Evolutionary conservation across 1,140 invertebrate genomes (phyloP).

Genomic region (Neodiprion fabricii): DNA sequence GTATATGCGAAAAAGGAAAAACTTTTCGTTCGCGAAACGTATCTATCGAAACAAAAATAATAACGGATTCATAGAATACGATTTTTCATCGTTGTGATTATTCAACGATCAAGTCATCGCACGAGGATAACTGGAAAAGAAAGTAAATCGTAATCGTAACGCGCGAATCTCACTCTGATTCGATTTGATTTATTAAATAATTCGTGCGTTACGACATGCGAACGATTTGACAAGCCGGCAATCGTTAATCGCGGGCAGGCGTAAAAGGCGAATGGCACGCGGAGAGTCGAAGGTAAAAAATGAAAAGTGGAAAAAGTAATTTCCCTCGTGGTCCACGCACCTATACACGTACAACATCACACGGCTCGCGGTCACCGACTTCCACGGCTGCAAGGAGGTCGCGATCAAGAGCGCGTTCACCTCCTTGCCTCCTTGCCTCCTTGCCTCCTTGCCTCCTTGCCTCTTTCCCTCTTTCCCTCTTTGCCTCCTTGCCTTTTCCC

Average conservation of each 20-base stretch:
- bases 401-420: slow-evolving; percentile 34
- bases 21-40: background rate
- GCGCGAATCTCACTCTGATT: slow-evolving; percentile 11
- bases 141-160: slow-evolving; percentile 22
- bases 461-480: slow-evolving; percentile 31
- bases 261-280: background rate
- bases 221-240: background rate
- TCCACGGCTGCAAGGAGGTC: slow-evolving; percentile 37
- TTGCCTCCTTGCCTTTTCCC: slow-evolving; percentile 14
- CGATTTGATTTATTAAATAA: background rate
- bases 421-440: background rate
- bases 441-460: slow-evolving; percentile 13
- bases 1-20: no score
- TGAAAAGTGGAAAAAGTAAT: slow-evolving; percentile 50
- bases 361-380: slow-evolving; percentile 22
- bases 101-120: no score
- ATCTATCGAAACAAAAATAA: background rate
- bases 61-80: background rate
- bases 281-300: slow-evolving; percentile 26
- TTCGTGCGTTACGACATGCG: background rate
- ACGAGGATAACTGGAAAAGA: no score
- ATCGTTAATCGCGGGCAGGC: slow-evolving; percentile 1
- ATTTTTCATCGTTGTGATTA: no score
- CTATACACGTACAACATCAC: no score
- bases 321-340: slow-evolving; percentile 32